These are phyloP conservation scores for Teleopsis dalmanni DNA, from an alignment of 1,140 invertebrate genomes.

Conservation along the genomic window DNA sequence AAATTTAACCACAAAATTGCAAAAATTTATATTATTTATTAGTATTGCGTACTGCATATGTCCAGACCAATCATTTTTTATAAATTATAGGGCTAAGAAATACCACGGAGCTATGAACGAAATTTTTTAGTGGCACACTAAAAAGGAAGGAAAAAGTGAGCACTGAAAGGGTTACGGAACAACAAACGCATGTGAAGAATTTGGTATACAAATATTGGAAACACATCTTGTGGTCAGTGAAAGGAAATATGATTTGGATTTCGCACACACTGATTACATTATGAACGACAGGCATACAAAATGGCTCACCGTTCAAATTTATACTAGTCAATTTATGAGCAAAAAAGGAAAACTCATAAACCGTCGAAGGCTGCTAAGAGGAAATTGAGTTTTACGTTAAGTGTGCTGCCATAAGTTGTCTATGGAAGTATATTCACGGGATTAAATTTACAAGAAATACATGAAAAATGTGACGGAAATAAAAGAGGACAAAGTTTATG, in stretches of 20 bases:
- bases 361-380: slow-evolving; percentile 11
- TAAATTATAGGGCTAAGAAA: slow-evolving; percentile 14
- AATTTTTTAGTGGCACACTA: background rate
- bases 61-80: slow-evolving; percentile 17
- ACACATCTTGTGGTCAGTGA: slow-evolving; percentile 14
- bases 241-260: slow-evolving; percentile 18
- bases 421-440: too few relatives aligned
- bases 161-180: slow-evolving; percentile 5
- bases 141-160: background rate
- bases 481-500: slow-evolving; percentile 5
- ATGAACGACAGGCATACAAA: background rate
- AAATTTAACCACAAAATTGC: slow-evolving; percentile 13
- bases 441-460: slow-evolving; percentile 5
- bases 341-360: slow-evolving; percentile 11
- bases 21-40: slow-evolving; percentile 16
- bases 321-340: background rate
- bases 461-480: background rate
- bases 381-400: slow-evolving; percentile 15
- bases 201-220: slow-evolving; percentile 1
- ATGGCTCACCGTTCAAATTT: background rate
- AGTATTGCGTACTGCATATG: slow-evolving; percentile 13
- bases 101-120: slow-evolving; percentile 5
- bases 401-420: slow-evolving; percentile 1
- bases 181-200: background rate
- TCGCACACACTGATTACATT: slow-evolving; percentile 8